Evolutionary conservation across 2,797 vertebrate species (phyloP).

Genomic region (Apodemus agrarius): DNA sequence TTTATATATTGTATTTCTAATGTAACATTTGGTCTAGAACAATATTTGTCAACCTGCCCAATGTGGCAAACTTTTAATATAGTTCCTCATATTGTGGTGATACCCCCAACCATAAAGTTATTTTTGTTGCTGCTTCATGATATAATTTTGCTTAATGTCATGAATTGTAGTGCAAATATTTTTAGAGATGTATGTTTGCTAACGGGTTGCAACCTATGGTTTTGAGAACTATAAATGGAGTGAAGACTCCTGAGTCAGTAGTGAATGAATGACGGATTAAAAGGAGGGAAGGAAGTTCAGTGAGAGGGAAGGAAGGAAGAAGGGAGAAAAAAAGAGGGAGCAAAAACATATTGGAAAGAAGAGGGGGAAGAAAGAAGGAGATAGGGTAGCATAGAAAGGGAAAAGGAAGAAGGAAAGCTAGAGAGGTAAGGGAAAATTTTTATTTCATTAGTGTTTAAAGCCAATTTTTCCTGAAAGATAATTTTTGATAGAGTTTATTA

Average conservation of each 20-base stretch:
- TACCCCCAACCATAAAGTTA: neutral
- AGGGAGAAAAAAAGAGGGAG: neutral
- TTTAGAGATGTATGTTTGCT: neutral
- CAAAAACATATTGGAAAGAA: neutral
- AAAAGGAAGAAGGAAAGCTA: neutral
- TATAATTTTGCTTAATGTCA: neutral
- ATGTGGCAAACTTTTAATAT: neutral
- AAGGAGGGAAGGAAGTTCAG: neutral
- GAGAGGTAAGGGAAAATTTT: neutral
- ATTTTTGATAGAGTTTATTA: constrained; percentile 17
- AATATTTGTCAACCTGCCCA: neutral
- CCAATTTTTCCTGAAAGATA: neutral
- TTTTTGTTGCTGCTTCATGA: neutral
- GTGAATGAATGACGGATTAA: neutral
- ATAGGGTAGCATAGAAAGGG: neutral
- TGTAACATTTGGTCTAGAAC: neutral
- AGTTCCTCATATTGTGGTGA: no score
- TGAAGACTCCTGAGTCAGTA: neutral
- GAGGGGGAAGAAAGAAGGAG: neutral
- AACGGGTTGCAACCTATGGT: neutral
- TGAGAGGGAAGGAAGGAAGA: neutral
- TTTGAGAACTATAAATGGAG: neutral
- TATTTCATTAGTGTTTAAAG: neutral
- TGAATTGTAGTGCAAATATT: neutral
- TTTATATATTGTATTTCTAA: constrained; percentile 1